phyloP scores from a whole-genome alignment of 1,140 invertebrate species.

The Ephestia elutella region DNA sequence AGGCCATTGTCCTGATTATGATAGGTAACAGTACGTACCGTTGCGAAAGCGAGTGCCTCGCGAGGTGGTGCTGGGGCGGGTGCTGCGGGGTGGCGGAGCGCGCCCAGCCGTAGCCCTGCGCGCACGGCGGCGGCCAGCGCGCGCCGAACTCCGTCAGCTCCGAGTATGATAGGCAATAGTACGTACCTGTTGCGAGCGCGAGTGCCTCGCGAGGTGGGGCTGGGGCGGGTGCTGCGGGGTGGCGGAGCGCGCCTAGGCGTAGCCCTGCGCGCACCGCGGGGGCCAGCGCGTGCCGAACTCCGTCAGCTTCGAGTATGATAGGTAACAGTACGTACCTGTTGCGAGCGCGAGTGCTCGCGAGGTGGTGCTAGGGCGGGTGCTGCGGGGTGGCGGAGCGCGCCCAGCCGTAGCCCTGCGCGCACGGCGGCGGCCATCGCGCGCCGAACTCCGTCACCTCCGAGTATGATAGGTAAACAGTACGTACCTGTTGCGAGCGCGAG shows the following conservation, averaged over 20 bases:
- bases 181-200: constrained; percentile 61
- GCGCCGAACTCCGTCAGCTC: constrained; percentile 71
- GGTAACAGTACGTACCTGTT: constrained; percentile 42
- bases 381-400: constrained; percentile 66
- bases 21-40: constrained; percentile 42
- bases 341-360: constrained; percentile 62
- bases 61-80: constrained; percentile 67
- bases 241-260: constrained; percentile 66
- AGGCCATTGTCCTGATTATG: too few relatives aligned
- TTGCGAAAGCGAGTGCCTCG: constrained; percentile 62
- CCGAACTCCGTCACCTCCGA: constrained; percentile 72
- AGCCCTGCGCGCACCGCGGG: constrained; percentile 59
- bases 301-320: constrained; percentile 67
- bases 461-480: constrained; percentile 1
- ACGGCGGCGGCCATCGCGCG: constrained; percentile 63
- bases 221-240: constrained; percentile 69
- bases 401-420: constrained; percentile 63
- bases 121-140: constrained; percentile 63
- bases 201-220: constrained; percentile 65
- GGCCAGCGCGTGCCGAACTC: constrained; percentile 68
- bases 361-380: constrained; percentile 68
- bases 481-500: constrained; percentile 65
- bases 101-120: constrained; percentile 61
- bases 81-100: constrained; percentile 69
- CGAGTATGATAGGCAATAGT: too few relatives aligned